phyloP scores from a whole-genome alignment of 2,888 invertebrate species.

The Empis livida region DNA sequence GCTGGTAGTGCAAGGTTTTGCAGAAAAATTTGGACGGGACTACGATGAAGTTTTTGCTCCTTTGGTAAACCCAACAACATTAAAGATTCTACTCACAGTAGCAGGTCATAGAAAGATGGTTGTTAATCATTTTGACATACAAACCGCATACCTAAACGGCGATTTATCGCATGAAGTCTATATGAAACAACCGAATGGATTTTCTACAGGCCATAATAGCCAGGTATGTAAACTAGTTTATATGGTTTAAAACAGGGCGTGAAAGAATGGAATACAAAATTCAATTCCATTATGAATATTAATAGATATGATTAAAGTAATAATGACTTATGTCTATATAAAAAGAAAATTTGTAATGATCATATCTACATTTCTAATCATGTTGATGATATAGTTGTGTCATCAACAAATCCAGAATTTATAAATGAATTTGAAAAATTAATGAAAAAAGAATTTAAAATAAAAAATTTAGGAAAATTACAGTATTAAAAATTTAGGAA shows the following conservation, averaged over 20 bases:
- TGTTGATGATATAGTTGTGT: neutral
- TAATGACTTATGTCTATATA: neutral
- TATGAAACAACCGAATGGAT: slow-evolving; percentile 1
- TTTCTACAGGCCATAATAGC: neutral
- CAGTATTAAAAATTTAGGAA: neutral
- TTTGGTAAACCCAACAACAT: neutral
- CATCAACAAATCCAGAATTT: neutral
- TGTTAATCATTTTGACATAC: neutral
- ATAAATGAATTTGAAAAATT: neutral
- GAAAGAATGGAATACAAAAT: slow-evolving; percentile 2
- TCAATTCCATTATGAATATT: neutral
- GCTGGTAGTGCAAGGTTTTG: slow-evolving; percentile 4
- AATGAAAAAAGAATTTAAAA: neutral
- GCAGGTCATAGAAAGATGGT: neutral
- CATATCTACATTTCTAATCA: neutral
- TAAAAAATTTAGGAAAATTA: neutral
- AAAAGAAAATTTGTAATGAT: neutral
- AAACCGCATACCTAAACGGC: slow-evolving; percentile 1
- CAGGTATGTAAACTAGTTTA: neutral
- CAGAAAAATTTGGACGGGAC: slow-evolving; percentile 3
- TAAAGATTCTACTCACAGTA: neutral
- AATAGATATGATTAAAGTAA: neutral
- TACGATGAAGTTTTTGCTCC: slow-evolving; percentile 6
- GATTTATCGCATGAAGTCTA: neutral
- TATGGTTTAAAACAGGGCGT: slow-evolving; percentile 1